phyloP scores from a whole-genome alignment of 2,888 invertebrate genomes.

The Empis stercorea region DNA sequence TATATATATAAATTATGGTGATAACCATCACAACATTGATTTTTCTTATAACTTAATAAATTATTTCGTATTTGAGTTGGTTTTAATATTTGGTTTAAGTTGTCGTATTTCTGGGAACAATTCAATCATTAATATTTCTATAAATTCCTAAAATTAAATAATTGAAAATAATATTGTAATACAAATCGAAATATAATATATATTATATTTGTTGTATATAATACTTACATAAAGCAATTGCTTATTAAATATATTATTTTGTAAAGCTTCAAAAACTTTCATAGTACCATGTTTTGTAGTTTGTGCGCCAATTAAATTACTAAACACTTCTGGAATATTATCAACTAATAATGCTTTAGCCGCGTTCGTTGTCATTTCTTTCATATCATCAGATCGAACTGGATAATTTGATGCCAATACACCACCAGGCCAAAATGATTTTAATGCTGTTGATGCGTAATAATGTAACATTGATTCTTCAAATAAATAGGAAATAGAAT shows the following conservation, averaged over 20 bases:
- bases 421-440: slow-evolving; percentile 85
- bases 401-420: slow-evolving; percentile 43
- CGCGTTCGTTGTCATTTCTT: slow-evolving; percentile 53
- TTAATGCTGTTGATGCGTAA: slow-evolving; percentile 67
- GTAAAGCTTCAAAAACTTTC: slow-evolving; percentile 76
- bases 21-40: background rate
- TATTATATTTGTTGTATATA: no score
- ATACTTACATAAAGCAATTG: slow-evolving; percentile 81
- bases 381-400: slow-evolving; percentile 46
- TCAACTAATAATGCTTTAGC: slow-evolving; percentile 48
- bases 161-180: no score
- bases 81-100: slow-evolving; percentile 22
- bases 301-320: slow-evolving; percentile 72
- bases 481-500: slow-evolving; percentile 74
- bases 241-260: slow-evolving; percentile 75
- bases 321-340: slow-evolving; percentile 65
- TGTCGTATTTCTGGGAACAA: slow-evolving; percentile 57
- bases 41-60: background rate
- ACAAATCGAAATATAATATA: no score
- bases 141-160: slow-evolving; percentile 44
- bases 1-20: no score
- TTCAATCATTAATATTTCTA: slow-evolving; percentile 53
- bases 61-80: slow-evolving; percentile 6
- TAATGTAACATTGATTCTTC: slow-evolving; percentile 85
- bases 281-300: slow-evolving; percentile 71